These are phyloP conservation scores for Delphinapterus leucas DNA, from an alignment of 2,113 vertebrate species.

Conservation along the genomic window DNA sequence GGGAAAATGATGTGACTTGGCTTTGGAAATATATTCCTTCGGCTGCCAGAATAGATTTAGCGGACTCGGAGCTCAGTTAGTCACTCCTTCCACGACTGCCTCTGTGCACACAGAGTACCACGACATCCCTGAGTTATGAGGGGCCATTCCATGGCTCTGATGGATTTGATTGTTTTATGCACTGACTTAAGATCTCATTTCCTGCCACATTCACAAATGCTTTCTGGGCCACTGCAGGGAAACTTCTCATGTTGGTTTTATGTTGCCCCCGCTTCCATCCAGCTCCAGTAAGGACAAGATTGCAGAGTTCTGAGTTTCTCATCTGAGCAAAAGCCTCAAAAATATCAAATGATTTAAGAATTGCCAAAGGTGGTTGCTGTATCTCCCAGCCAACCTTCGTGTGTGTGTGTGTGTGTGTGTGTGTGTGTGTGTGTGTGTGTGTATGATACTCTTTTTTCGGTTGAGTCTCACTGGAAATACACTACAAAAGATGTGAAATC, in stretches of 20 bases:
- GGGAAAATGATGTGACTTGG: constrained; percentile 90
- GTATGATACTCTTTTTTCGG: not conserved
- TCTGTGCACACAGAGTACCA: constrained; percentile 80
- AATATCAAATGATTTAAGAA: constrained; percentile 70
- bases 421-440: not conserved
- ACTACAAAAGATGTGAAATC: not conserved
- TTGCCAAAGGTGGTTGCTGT: constrained; percentile 53
- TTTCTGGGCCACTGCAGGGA: constrained; percentile 82
- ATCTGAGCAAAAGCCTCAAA: constrained; percentile 67
- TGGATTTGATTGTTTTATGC: constrained; percentile 90
- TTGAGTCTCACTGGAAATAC: constrained; percentile 23
- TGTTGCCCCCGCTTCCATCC: constrained; percentile 54
- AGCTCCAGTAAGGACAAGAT: constrained; percentile 44
- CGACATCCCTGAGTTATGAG: constrained; percentile 87
- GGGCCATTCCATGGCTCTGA: constrained; percentile 86
- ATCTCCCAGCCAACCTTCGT: constrained; percentile 25
- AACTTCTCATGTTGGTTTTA: constrained; percentile 68
- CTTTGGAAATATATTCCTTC: constrained; percentile 87
- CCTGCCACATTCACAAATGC: constrained; percentile 87
- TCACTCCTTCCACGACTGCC: constrained; percentile 85
- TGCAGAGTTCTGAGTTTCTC: constrained; percentile 55
- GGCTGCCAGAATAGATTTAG: constrained; percentile 88
- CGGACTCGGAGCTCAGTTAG: constrained; percentile 83
- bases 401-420: not conserved
- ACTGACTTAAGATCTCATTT: constrained; percentile 90